A percentile compares a stretch with the other conserved stretches of the same genome.
Conservation (phyloP, 1,140 invertebrate species). For the Platorchestia sp. region DNA sequence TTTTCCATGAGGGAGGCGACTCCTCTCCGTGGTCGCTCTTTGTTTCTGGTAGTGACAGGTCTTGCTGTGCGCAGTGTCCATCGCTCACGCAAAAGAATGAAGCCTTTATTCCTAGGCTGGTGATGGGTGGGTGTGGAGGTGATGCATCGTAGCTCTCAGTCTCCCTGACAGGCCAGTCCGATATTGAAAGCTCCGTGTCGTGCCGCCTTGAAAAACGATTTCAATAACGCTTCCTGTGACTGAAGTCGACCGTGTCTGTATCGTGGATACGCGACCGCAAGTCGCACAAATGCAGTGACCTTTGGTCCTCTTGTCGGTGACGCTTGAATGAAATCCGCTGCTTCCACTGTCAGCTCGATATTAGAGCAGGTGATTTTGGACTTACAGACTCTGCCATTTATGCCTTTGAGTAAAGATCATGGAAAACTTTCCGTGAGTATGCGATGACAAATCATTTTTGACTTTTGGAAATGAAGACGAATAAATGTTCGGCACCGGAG, state of each 20-base stretch:
- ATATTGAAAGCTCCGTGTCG: constrained; percentile 24
- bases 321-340: neutral
- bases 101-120: neutral
- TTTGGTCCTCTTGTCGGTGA: neutral
- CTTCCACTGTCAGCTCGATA: neutral
- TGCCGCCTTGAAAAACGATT: constrained; percentile 21
- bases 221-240: neutral
- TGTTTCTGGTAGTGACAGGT: neutral
- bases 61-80: neutral
- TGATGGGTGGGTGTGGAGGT: neutral
- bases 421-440: neutral
- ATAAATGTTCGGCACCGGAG: neutral
- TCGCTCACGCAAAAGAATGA: neutral
- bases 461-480: neutral
- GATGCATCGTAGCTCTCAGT: constrained; percentile 32
- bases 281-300: neutral
- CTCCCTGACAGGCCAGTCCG: constrained; percentile 6
- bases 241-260: neutral
- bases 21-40: neutral
- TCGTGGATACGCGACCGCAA: neutral
- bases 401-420: neutral
- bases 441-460: neutral
- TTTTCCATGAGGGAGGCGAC: neutral
- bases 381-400: too few species aligned
- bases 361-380: neutral